Evolutionary conservation across 2,888 invertebrate genomes (phyloP).

Genomic region (Drosophila fungiperda): DNA sequence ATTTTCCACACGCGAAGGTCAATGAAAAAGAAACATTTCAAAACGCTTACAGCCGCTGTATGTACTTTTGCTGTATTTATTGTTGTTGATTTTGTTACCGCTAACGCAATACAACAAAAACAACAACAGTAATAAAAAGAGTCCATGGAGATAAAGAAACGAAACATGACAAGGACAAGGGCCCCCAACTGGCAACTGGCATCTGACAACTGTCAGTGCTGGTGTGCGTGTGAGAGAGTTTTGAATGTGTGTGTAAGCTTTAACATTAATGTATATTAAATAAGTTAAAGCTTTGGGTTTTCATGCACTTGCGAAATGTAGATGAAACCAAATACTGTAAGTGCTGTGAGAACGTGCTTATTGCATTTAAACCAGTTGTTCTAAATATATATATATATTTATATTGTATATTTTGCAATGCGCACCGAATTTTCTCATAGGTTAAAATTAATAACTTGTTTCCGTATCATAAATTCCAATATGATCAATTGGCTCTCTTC

Average conservation of each 20-base stretch:
- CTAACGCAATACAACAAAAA: conserved; percentile 45
- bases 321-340: background rate
- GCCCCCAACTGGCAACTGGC: conserved; percentile 31
- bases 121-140: conserved; percentile 19
- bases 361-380: background rate
- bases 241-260: conserved; percentile 18
- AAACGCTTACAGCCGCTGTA: conserved; percentile 57
- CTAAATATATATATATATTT: background rate
- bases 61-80: conserved; percentile 37
- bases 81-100: conserved; percentile 48
- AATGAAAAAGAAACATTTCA: conserved; percentile 70
- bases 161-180: conserved; percentile 74
- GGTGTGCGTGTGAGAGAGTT: conserved; percentile 17
- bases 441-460: background rate
- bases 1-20: conserved; percentile 72
- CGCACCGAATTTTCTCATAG: background rate
- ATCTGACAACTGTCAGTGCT: conserved; percentile 17
- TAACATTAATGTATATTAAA: background rate
- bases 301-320: background rate
- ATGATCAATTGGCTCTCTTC: background rate
- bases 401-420: background rate
- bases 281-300: background rate
- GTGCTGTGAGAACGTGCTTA: background rate
- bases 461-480: background rate
- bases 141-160: conserved; percentile 63